These are phyloP conservation scores for Bhutanitis thaidina DNA, from an alignment of 2,888 invertebrate genomes.

Conservation along the genomic window DNA sequence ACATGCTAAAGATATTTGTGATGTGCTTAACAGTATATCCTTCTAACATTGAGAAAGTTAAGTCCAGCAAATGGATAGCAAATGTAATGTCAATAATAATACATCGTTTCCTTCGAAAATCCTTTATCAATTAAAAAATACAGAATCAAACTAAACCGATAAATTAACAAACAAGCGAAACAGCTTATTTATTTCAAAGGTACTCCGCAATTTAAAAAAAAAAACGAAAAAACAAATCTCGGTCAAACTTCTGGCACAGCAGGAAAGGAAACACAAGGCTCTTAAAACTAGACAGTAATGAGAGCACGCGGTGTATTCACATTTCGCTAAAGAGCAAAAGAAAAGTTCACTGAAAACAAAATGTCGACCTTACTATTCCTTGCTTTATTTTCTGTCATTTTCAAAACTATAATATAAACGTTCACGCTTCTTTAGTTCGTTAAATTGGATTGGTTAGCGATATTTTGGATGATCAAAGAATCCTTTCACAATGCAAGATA, in stretches of 20 bases:
- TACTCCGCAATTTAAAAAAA: conserved; percentile 13
- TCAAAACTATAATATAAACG: neutral
- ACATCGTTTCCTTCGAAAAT: too few relatives aligned
- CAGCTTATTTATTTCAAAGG: conserved; percentile 3
- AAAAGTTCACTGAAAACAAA: conserved; percentile 15
- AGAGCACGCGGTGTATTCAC: conserved; percentile 19
- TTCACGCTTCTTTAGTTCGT: neutral
- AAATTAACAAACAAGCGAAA: neutral
- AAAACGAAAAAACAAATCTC: conserved; percentile 16
- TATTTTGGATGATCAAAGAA: neutral
- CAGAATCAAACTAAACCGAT: too few relatives aligned
- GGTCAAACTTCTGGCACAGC: conserved; percentile 20
- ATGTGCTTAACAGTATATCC: too few relatives aligned
- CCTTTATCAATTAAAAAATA: too few relatives aligned
- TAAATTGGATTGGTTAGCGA: neutral
- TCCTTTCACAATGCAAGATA: neutral
- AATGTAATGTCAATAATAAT: too few relatives aligned
- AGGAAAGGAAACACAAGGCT: conserved; percentile 17
- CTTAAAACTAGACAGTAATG: conserved; percentile 21
- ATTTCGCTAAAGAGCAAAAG: conserved; percentile 17
- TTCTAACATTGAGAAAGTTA: too few relatives aligned
- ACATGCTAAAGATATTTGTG: too few relatives aligned
- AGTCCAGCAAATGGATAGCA: too few relatives aligned
- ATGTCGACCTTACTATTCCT: conserved; percentile 8
- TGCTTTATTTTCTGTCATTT: neutral